Percentiles rank a stretch among this genome's conserved stretches.
These are phyloP conservation scores for Chauna torquata DNA, from an alignment of 2,113 vertebrate species.

Conservation along the genomic window DNA sequence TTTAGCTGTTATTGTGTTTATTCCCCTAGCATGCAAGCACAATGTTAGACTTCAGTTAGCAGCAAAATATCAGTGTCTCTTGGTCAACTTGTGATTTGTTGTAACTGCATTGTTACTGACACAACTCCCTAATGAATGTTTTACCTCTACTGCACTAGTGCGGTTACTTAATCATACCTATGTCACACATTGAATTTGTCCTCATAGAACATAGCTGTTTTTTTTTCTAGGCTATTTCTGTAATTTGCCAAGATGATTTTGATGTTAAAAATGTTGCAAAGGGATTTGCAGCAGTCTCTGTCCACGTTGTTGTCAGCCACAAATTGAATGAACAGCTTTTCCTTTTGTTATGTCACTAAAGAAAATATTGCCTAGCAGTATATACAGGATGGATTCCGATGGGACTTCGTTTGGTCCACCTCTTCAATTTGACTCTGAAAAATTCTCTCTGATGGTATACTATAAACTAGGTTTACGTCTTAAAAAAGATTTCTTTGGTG, in stretches of 20 bases:
- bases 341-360: background rate
- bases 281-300: no score
- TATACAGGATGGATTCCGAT: rapidly evolving
- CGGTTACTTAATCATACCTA: background rate
- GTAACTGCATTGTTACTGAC: rapidly evolving
- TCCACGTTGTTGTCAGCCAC: background rate
- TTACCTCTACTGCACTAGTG: no score
- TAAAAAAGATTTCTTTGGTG: no score
- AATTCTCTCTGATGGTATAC: background rate
- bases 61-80: rapidly evolving
- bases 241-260: background rate
- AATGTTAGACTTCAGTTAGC: rapidly evolving
- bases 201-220: rapidly evolving
- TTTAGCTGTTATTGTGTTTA: no score
- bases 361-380: background rate
- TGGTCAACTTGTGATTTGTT: no score
- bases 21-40: no score
- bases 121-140: rapidly evolving
- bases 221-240: background rate
- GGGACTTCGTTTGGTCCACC: rapidly evolving
- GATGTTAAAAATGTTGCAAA: no score
- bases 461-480: background rate
- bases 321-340: background rate
- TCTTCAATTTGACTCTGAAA: background rate
- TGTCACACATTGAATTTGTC: rapidly evolving